Evolutionary conservation across 1,140 invertebrate species (phyloP), one percentile per base, ranked within the genome.

Genomic region (Drosophila rufa): DNA sequence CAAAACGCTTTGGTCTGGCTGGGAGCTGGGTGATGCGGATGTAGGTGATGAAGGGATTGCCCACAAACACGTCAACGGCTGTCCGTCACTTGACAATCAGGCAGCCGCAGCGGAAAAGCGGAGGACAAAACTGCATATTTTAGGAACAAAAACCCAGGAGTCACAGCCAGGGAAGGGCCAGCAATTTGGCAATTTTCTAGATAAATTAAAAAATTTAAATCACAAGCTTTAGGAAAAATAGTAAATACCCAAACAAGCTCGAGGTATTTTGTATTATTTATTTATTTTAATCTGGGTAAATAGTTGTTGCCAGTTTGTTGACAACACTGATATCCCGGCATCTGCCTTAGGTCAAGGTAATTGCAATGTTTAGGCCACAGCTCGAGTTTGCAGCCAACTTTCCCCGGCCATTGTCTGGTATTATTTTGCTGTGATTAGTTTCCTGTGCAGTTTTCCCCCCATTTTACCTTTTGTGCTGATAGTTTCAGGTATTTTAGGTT

Each of bases 1-100:
- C 46, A 84, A 71, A 84, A 77, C 75, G 84, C 75, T 79, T 60
- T 61, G 36, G 40, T n/a, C n/a, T n/a, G n/a, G 42, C 38, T 58
- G 36, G 36, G 12, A 22, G 38, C 14, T 17, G 45, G 12, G 6
- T 8, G 58, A 59, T n/a, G 48, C 17, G 36, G 42, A 22, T 51
- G 25, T 15, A 15, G 3, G 19, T 36, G 47, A 48, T 14, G 12
- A 36, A 36, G 53, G 51, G 40, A 51, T 55, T n/a, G 25, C 46
- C 43, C 56, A 74, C 75, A 79, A 77, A 66, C 53, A 82, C 42
- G 43, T 68, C 53, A 67, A 74, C 74, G 64, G 65, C 64, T 81
- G 74, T 53, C 57, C 17, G 38, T 61, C 61, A 82, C 67, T 75
- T 75, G 66, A 47, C 59, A 66, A 76, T 64, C 64, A 79, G 42